Conservation (phyloP, 2,888 invertebrate genomes). For the Torymus tubicola region DNA sequence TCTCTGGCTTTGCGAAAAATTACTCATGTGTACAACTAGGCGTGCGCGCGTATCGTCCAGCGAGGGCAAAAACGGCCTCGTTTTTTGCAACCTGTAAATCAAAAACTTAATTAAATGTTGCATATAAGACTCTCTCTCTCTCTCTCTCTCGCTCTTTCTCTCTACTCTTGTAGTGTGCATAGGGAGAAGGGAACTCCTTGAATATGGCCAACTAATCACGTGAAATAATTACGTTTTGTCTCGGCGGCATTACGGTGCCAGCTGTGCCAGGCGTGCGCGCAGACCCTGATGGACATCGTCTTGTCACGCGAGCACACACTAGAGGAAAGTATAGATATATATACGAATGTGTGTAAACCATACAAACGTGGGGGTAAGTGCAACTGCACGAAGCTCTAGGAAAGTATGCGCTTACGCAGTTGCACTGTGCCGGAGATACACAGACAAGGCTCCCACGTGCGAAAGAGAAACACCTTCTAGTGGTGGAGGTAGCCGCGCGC, state of each 20-base stretch:
- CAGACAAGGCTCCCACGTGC: background rate
- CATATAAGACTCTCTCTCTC: background rate
- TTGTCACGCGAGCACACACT: slow-evolving; percentile 69
- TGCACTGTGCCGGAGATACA: background rate
- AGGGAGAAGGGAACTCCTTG: slow-evolving; percentile 31
- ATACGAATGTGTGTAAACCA: too few species aligned
- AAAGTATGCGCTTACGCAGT: slow-evolving; percentile 20
- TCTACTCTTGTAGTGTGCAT: background rate
- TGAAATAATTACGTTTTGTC: slow-evolving; percentile 74
- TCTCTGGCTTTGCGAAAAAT: slow-evolving; percentile 23
- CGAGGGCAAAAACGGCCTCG: slow-evolving; percentile 18
- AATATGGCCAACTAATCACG: slow-evolving; percentile 69
- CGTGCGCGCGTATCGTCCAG: too few species aligned
- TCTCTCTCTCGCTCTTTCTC: too few species aligned
- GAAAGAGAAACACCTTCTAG: background rate
- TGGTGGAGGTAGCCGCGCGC: background rate
- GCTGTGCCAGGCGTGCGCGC: slow-evolving; percentile 19
- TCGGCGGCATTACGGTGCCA: slow-evolving; percentile 63
- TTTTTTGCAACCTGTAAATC: slow-evolving; percentile 43
- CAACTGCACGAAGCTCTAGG: background rate
- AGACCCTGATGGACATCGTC: slow-evolving; percentile 68
- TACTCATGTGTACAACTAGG: too few species aligned
- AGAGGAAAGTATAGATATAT: too few species aligned
- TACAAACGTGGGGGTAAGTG: background rate
- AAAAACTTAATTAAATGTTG: slow-evolving; percentile 54